phyloP scores from a whole-genome alignment of 2,888 invertebrate genomes.

The Caenorhabditis sinica region DNA sequence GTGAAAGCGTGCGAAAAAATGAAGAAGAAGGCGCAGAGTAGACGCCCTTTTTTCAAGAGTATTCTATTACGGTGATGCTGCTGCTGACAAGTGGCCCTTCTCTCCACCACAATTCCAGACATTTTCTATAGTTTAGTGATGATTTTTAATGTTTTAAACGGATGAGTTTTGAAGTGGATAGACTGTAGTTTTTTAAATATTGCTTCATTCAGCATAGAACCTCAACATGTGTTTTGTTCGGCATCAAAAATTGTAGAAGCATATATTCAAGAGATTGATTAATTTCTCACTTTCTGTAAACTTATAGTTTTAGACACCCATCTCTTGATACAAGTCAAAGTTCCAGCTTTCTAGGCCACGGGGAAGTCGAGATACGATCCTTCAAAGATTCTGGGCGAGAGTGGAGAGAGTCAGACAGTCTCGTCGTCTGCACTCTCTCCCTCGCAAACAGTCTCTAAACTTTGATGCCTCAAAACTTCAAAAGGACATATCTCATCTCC shows the following conservation, averaged over 20 bases:
- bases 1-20: slow-evolving; percentile 52
- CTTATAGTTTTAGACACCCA: too few relatives aligned
- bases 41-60: slow-evolving; percentile 48
- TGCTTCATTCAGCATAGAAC: too few relatives aligned
- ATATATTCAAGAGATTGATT: too few relatives aligned
- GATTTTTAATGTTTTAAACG: neutral
- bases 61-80: slow-evolving; percentile 39
- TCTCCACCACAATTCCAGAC: slow-evolving; percentile 12
- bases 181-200: neutral
- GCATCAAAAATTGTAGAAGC: neutral
- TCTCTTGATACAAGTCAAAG: too few relatives aligned
- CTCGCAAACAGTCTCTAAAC: too few relatives aligned
- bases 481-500: neutral
- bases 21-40: neutral
- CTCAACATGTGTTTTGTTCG: neutral
- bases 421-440: too few relatives aligned
- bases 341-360: neutral
- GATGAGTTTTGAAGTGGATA: slow-evolving; percentile 1
- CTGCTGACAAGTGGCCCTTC: slow-evolving; percentile 15
- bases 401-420: too few relatives aligned
- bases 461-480: neutral
- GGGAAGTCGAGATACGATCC: too few relatives aligned
- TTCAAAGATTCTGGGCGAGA: too few relatives aligned
- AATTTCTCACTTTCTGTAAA: too few relatives aligned
- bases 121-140: neutral